phyloP scores from a whole-genome alignment of 2,113 vertebrate species.

The Chionomys nivalis region DNA sequence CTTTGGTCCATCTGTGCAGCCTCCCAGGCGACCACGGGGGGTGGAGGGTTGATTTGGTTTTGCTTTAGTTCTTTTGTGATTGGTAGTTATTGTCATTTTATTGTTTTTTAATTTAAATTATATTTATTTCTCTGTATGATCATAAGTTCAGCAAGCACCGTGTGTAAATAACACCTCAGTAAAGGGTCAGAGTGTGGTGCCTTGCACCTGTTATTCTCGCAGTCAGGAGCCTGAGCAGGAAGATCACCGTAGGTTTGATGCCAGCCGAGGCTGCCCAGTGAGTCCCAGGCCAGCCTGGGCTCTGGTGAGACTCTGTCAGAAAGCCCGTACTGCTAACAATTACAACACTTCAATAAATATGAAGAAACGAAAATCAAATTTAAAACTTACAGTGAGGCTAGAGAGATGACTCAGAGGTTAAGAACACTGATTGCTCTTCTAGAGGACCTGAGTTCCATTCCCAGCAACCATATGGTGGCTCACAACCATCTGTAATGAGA shows the following conservation, averaged over 20 bases:
- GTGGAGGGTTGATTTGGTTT: background rate
- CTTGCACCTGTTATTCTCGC: background rate
- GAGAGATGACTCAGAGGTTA: too few species aligned
- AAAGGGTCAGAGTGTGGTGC: background rate
- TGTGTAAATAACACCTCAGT: background rate
- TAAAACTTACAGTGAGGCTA: background rate
- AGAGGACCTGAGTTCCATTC: too few species aligned
- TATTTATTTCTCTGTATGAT: background rate
- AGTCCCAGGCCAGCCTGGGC: background rate
- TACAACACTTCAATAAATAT: background rate
- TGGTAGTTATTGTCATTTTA: background rate
- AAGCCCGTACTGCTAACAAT: background rate
- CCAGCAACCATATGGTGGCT: too few species aligned
- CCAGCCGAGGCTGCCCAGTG: background rate
- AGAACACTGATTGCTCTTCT: too few species aligned
- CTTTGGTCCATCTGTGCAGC: background rate
- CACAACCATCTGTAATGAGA: too few species aligned
- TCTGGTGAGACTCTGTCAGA: background rate
- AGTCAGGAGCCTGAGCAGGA: background rate
- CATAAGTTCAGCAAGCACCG: background rate
- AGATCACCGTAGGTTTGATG: background rate
- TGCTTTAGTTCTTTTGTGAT: background rate
- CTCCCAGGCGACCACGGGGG: too few species aligned
- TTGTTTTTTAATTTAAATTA: background rate
- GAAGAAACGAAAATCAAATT: background rate